Evolutionary conservation across 2,113 vertebrate genomes (phyloP).

Genomic region (Ciconia stormi): DNA sequence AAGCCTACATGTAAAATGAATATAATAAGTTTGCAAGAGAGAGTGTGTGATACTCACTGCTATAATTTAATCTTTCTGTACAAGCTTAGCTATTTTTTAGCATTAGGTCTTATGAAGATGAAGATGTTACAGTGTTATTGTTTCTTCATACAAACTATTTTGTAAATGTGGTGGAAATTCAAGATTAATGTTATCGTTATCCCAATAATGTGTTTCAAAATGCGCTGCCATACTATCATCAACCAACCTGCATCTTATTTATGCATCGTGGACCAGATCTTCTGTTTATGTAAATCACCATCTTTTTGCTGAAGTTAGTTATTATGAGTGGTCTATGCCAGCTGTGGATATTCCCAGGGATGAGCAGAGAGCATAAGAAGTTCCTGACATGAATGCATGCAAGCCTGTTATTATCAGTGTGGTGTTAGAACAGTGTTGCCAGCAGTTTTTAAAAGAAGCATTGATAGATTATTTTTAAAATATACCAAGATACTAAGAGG

Average conservation of each 20-base stretch:
- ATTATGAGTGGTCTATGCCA: not conserved
- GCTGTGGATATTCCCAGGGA: conserved; percentile 12
- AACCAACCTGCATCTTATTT: not conserved
- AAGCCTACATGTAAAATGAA: not conserved
- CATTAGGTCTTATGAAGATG: not conserved
- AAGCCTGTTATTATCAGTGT: not conserved
- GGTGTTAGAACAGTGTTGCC: not conserved
- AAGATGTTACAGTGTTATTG: not conserved
- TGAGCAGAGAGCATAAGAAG: not conserved
- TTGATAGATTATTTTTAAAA: not conserved
- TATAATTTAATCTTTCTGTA: not conserved
- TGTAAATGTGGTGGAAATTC: not conserved
- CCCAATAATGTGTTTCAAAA: not conserved
- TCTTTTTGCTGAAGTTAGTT: conserved; percentile 38
- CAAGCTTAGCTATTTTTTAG: not conserved
- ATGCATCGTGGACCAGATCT: not conserved
- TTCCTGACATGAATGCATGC: not conserved
- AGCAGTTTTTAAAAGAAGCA: not conserved
- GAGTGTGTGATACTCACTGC: not conserved
- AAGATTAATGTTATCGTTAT: not conserved
- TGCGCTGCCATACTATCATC: not conserved
- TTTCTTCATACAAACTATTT: not conserved
- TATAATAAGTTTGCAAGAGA: not conserved
- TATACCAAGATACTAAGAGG: not conserved
- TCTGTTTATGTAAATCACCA: not conserved